phyloP scores from a whole-genome alignment of 2,113 vertebrate species.

The Nesoenas mayeri region DNA sequence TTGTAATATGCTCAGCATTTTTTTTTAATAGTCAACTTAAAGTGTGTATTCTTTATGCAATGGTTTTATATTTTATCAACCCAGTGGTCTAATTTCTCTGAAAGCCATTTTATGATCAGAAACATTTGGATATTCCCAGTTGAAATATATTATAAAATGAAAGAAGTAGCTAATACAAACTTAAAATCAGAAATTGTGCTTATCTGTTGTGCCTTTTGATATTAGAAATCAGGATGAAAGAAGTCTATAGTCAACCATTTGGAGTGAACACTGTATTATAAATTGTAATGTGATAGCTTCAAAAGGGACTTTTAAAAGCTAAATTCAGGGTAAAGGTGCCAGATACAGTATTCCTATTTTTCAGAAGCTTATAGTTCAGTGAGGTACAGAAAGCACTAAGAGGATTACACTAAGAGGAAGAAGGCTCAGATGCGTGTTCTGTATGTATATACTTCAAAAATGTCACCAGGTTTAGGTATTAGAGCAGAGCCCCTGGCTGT shows the following conservation, averaged over 20 bases:
- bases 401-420: constrained; percentile 73
- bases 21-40: not conserved
- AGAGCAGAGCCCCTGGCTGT: constrained; percentile 68
- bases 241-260: not conserved
- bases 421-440: not conserved
- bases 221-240: not conserved
- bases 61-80: not conserved
- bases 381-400: constrained; percentile 67
- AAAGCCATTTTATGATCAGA: not conserved
- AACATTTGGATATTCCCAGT: not conserved
- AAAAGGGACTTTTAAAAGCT: constrained; percentile 7
- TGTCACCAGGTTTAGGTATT: constrained; percentile 56
- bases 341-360: constrained; percentile 14
- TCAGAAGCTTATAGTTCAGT: constrained; percentile 41
- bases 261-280: not conserved
- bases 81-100: not conserved
- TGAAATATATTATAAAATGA: not conserved
- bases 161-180: not conserved
- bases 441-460: constrained; percentile 52
- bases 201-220: not conserved
- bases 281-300: not conserved
- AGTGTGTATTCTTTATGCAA: not conserved
- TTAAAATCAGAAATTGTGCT: not conserved
- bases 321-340: constrained; percentile 22
- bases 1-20: not conserved